These are phyloP conservation scores for Pyrocoelia pectoralis DNA, from an alignment of 2,888 invertebrate species.

Conservation along the genomic window DNA sequence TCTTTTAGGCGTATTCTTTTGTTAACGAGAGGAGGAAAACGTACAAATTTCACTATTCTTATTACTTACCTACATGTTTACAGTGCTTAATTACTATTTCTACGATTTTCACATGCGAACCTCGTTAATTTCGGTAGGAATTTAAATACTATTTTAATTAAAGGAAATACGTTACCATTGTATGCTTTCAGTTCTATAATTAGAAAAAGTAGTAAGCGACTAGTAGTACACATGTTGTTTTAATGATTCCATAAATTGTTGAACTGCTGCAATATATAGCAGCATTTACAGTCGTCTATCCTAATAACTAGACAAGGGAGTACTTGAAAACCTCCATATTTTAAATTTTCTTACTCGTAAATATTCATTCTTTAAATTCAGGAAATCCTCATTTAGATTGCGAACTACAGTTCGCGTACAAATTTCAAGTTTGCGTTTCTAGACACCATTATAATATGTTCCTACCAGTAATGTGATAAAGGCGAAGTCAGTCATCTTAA, in stretches of 20 bases:
- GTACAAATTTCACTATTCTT: too few species aligned
- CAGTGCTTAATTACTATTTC: too few species aligned
- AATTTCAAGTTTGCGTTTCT: too few species aligned
- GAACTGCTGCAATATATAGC: conserved; percentile 24
- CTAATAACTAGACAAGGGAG: conserved; percentile 33
- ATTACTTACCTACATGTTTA: too few species aligned
- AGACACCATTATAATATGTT: neutral
- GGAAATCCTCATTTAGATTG: conserved; percentile 9
- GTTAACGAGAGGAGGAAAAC: too few species aligned
- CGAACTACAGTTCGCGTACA: too few species aligned
- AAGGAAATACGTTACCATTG: conserved; percentile 20
- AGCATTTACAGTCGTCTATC: conserved; percentile 24
- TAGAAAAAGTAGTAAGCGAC: conserved; percentile 26
- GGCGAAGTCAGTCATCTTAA: too few species aligned
- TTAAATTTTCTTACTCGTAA: conserved; percentile 29
- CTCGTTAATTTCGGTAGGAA: neutral
- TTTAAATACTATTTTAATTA: neutral
- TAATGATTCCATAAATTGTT: conserved; percentile 36
- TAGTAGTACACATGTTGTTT: conserved; percentile 35
- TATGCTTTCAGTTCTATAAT: conserved; percentile 28
- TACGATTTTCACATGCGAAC: too few species aligned
- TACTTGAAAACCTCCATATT: conserved; percentile 23
- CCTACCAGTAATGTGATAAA: neutral
- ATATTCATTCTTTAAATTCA: conserved; percentile 22
- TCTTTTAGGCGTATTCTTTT: too few species aligned